Conservation (phyloP, 2,113 vertebrate species). For the Peucedramus taeniatus region DNA sequence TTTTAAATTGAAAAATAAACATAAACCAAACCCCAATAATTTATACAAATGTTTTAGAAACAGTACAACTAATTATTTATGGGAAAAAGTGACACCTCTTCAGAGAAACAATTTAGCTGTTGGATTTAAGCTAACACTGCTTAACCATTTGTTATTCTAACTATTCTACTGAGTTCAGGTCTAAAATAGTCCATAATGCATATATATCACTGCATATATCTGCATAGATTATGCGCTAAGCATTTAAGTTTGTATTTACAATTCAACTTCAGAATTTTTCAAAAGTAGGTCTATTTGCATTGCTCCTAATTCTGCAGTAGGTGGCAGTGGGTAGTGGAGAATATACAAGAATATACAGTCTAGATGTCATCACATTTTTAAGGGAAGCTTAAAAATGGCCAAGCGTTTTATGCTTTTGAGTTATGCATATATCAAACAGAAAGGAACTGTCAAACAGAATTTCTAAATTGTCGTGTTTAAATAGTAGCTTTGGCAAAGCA, state of each 20-base stretch:
- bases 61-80: background rate
- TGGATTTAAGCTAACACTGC: background rate
- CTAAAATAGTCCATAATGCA: slow-evolving; percentile 58
- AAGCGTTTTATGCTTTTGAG: slow-evolving; percentile 35
- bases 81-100: slow-evolving; percentile 21
- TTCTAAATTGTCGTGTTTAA: slow-evolving; percentile 34
- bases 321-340: slow-evolving; percentile 71
- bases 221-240: slow-evolving; percentile 43
- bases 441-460: slow-evolving; percentile 31
- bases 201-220: slow-evolving; percentile 35
- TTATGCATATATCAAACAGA: slow-evolving; percentile 22
- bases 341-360: slow-evolving; percentile 18
- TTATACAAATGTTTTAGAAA: slow-evolving; percentile 11
- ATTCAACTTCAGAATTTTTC: slow-evolving; percentile 20
- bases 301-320: slow-evolving; percentile 65
- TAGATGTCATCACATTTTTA: background rate
- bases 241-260: slow-evolving; percentile 58
- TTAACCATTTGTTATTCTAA: slow-evolving; percentile 51
- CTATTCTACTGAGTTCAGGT: background rate
- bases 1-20: slow-evolving; percentile 50
- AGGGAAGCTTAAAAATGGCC: slow-evolving; percentile 23
- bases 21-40: slow-evolving; percentile 1
- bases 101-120: slow-evolving; percentile 20
- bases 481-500: slow-evolving; percentile 18
- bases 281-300: slow-evolving; percentile 69